A percentile compares a stretch with the other conserved stretches of the same genome.
Conservation (phyloP, 2,888 invertebrate genomes). For the Panopea generosa region DNA sequence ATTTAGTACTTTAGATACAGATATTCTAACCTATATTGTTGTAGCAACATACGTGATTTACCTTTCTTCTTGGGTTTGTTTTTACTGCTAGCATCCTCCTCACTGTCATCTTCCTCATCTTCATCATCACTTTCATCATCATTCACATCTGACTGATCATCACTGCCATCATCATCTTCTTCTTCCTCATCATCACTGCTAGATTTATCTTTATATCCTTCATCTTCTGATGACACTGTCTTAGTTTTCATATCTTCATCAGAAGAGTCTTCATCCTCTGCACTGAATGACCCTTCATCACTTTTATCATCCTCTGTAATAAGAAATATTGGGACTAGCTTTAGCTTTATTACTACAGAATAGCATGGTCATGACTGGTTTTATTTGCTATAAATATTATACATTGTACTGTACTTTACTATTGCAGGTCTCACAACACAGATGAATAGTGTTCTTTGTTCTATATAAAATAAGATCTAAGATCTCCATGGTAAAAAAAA, state of each 20-base stretch:
- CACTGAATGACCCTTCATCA: constrained; percentile 24
- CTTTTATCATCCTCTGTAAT: constrained; percentile 66
- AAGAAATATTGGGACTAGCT: background rate
- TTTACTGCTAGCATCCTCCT: constrained; percentile 31
- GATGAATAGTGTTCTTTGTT: too few species aligned
- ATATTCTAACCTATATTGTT: too few species aligned
- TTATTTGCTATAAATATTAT: too few species aligned
- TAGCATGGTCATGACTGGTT: too few species aligned
- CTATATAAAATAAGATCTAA: too few species aligned
- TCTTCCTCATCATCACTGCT: constrained; percentile 51
- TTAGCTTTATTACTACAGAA: too few species aligned
- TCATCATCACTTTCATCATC: constrained; percentile 50
- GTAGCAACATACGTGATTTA: too few species aligned
- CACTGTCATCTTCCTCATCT: constrained; percentile 55
- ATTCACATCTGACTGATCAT: constrained; percentile 54
- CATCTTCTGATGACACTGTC: constrained; percentile 6
- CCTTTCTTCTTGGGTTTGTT: too few species aligned
- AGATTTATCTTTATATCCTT: constrained; percentile 64
- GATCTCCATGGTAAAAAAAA: too few species aligned
- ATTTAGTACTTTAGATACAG: too few species aligned
- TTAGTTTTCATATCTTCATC: constrained; percentile 27
- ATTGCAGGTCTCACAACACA: too few species aligned
- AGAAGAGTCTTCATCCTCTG: constrained; percentile 10
- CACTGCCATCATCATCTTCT: constrained; percentile 48
- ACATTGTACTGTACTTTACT: too few species aligned